Evolutionary conservation across 2,888 invertebrate species (phyloP).

Genomic region (Cheilosia urbana): DNA sequence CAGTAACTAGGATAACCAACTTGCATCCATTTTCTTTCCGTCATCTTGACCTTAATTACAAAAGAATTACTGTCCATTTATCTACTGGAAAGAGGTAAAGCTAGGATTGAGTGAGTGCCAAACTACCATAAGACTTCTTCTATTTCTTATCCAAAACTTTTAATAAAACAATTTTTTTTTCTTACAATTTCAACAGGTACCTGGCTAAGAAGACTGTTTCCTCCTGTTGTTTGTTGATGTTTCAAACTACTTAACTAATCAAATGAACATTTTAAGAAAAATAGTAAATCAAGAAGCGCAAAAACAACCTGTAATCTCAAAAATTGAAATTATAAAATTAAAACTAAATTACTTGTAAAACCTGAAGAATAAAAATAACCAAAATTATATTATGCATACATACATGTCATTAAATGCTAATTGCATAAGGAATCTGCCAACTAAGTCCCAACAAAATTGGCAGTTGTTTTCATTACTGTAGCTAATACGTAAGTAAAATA

Average conservation of each 20-base stretch:
- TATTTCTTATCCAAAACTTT: too few species aligned
- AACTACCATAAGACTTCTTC: neutral
- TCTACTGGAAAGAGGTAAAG: too few species aligned
- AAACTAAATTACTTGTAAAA: slow-evolving; percentile 30
- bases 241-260: slow-evolving; percentile 82
- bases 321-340: slow-evolving; percentile 23
- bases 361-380: neutral
- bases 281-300: slow-evolving; percentile 7
- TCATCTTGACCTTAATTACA: too few species aligned
- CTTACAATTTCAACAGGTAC: slow-evolving; percentile 80
- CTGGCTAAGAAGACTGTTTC: slow-evolving; percentile 84
- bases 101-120: neutral
- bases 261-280: slow-evolving; percentile 39
- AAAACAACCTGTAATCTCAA: slow-evolving; percentile 18
- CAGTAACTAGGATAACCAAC: too few species aligned
- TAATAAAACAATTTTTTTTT: neutral
- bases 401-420: slow-evolving; percentile 59
- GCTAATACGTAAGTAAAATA: neutral
- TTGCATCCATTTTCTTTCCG: too few species aligned
- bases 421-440: slow-evolving; percentile 42
- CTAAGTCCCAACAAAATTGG: slow-evolving; percentile 2
- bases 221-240: slow-evolving; percentile 84
- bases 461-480: slow-evolving; percentile 9
- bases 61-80: neutral
- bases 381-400: slow-evolving; percentile 10